Evolutionary conservation across 2,113 vertebrate species (phyloP), one percentile per base, ranked within the genome.

Genomic region (Neolamprologus toae): DNA sequence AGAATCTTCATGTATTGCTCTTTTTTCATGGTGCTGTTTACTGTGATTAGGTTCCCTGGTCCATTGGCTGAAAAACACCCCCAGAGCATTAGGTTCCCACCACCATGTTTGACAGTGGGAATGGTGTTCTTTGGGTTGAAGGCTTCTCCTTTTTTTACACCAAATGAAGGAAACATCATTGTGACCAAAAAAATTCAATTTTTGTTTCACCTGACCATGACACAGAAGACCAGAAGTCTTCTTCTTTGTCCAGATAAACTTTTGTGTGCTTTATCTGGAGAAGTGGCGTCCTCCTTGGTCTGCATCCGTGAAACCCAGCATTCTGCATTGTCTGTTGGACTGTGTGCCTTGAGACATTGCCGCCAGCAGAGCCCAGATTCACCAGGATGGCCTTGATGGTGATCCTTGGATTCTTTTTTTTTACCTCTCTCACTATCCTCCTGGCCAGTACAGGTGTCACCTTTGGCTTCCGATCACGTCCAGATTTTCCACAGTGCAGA

Each of bases 391-490:
- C 5, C 51, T 21, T 53, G 51, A 1, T 53, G 51, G 9, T 21
- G 51, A 21, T 21, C 51, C 51, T 21, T 6, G 3, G 9, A 11
- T 54, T 51, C 2, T 17, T 9, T 9, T 45, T 49, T n/a, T n/a
- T 51, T 1, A 54, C n/a, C n/a, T 21, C 51, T 54, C 2, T 54
- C n/a, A 21, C 9, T 3, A 4, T 21, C 51, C 51, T 21, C n/a
- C 51, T 54, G 51, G n/a, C n/a, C 0, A 21, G 51, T 0, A 54
- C n/a, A 21, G 51, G 0, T 54, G 51, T 54, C 51, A 11, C 9
- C 0, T 54, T 54, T 54, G 9, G 9, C 51, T 54, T 54, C 53
- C 0, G 4, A 55, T 1, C 53, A 55, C 0, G 0, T 23, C 53
- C 53, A 13, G 6, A 55, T 55, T 55, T 23, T 55, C 53, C 53